Evolutionary conservation across 2,888 invertebrate species (phyloP).

Genomic region (Odiellus spinosus): DNA sequence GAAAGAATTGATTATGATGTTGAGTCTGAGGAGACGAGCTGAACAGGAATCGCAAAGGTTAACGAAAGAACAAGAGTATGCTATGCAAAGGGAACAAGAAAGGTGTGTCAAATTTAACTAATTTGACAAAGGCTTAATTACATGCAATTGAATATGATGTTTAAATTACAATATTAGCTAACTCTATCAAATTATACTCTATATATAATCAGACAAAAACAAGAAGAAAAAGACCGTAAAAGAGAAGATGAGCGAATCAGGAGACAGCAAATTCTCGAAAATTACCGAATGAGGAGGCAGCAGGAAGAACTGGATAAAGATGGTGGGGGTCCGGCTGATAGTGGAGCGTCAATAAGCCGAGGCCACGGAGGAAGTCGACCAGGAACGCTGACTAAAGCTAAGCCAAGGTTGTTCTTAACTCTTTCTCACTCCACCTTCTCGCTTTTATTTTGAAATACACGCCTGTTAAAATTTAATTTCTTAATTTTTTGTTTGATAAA

Average conservation of each 20-base stretch:
- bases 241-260: slow-evolving; percentile 72
- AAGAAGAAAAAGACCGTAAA: slow-evolving; percentile 46
- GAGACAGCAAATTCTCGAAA: slow-evolving; percentile 71
- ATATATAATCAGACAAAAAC: slow-evolving; percentile 46
- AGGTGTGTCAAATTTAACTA: slow-evolving; percentile 39
- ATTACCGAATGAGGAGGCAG: slow-evolving; percentile 83
- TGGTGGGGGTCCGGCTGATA: slow-evolving; percentile 16
- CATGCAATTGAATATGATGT: too few species aligned
- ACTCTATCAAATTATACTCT: too few species aligned
- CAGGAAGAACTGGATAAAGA: slow-evolving; percentile 59
- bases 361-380: slow-evolving; percentile 6
- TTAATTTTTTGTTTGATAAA: too few species aligned
- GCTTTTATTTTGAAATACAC: too few species aligned
- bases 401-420: slow-evolving; percentile 17
- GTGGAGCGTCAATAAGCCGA: background rate
- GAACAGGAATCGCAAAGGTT: slow-evolving; percentile 74
- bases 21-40: slow-evolving; percentile 74
- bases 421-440: too few species aligned
- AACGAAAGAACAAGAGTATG: slow-evolving; percentile 63
- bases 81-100: slow-evolving; percentile 56
- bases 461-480: too few species aligned
- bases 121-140: too few species aligned
- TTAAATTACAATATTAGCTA: too few species aligned
- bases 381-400: slow-evolving; percentile 18
- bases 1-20: slow-evolving; percentile 75